Percentiles rank a stretch among this genome's conserved stretches.
Evolutionary conservation across 2,113 vertebrate species (phyloP).

Genomic region (Gadus chalcogrammus): DNA sequence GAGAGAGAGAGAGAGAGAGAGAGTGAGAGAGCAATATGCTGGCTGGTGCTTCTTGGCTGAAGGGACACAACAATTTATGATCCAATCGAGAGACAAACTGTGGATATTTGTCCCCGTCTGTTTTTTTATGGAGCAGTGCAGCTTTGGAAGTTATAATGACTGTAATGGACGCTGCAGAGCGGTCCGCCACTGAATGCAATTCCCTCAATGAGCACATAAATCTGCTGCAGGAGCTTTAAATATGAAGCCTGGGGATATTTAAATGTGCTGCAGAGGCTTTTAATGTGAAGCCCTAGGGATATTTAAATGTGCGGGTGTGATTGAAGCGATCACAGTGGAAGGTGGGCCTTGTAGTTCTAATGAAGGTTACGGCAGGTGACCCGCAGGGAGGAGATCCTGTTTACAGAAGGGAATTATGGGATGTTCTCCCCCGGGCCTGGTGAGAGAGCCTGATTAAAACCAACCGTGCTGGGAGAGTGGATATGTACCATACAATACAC

Average conservation of each 20-base stretch:
- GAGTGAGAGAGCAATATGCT: constrained; percentile 45
- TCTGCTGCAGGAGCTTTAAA: constrained; percentile 62
- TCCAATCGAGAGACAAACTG: constrained; percentile 65
- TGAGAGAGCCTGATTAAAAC: constrained; percentile 71
- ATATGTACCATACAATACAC: too few relatives aligned
- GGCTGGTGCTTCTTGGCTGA: constrained; percentile 60
- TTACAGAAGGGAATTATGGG: constrained; percentile 58
- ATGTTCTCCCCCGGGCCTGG: constrained; percentile 66
- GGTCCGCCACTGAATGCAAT: constrained; percentile 65
- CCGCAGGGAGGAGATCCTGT: constrained; percentile 59
- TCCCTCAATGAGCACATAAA: constrained; percentile 74
- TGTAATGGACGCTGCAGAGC: constrained; percentile 71
- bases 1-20: neutral
- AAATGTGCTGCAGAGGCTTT: constrained; percentile 71
- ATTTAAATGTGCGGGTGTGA: constrained; percentile 75
- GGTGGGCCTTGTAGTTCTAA: constrained; percentile 58
- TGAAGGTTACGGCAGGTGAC: constrained; percentile 73
- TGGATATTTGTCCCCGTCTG: constrained; percentile 38
- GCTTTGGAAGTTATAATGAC: constrained; percentile 62
- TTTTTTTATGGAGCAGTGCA: constrained; percentile 58
- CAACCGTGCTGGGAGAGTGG: constrained; percentile 34
- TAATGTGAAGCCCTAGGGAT: constrained; percentile 63
- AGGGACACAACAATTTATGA: constrained; percentile 63
- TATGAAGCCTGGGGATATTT: constrained; percentile 67
- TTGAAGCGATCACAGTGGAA: constrained; percentile 75